Conservation (phyloP, 2,797 vertebrate genomes). For the Arvicola amphibius region DNA sequence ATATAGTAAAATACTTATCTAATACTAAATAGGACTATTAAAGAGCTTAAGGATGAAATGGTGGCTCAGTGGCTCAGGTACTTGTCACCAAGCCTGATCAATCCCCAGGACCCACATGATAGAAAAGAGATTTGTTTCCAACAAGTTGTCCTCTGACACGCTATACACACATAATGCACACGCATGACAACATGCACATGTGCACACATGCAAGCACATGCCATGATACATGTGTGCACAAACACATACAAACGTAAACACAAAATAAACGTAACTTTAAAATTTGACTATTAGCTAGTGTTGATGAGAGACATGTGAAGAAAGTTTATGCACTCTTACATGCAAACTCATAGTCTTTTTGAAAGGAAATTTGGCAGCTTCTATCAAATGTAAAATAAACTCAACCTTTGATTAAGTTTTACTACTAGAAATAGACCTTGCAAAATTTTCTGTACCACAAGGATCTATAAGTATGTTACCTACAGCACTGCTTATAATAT, state of each 20-base stretch:
- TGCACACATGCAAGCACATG: not conserved
- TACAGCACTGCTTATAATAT: not conserved
- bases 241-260: not conserved
- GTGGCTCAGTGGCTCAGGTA: not conserved
- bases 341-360: not conserved
- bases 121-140: not conserved
- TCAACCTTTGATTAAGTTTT: slow-evolving; percentile 6
- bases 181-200: not conserved
- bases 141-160: not conserved
- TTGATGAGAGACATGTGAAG: not conserved
- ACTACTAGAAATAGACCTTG: slow-evolving; percentile 33
- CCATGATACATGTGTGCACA: not conserved
- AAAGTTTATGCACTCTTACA: not conserved
- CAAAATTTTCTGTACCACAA: slow-evolving; percentile 4
- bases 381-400: slow-evolving; percentile 27
- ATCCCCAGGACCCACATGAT: not conserved
- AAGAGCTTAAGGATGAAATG: not conserved
- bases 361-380: not conserved
- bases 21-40: not conserved
- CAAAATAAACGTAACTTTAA: not conserved
- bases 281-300: not conserved
- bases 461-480: not conserved
- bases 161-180: not conserved
- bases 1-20: slow-evolving; percentile 22
- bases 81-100: not conserved